Evolutionary conservation across 2,888 invertebrate species (phyloP), one percentile per base, ranked within the genome.

Genomic region (Andrena trimmerana): DNA sequence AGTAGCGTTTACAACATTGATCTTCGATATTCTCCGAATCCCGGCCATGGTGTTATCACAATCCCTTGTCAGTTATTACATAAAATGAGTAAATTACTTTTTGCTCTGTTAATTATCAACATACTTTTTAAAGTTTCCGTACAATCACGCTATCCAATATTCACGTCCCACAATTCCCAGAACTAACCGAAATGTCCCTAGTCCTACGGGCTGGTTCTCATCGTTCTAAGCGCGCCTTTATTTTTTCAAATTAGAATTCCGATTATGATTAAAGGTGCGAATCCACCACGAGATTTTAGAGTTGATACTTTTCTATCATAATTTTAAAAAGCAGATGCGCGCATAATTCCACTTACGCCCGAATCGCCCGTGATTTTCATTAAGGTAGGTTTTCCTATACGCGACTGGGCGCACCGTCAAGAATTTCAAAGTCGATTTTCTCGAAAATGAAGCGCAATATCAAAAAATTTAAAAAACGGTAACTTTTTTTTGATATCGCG

Each of bases 1-100:
- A 20, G 94, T 95, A 0, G 95, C 94, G 84, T 95, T 94, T 3
- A 90, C 86, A 4, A 90, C 65, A 54, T 85, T 86, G 8, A 85
- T 69, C 72, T 86, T 90, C 20, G 88, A 78, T 65, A 91, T 50
- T 65, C 66, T 86, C 27, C 63, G 71, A 1, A 82, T 78, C 13
- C 52, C 60, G 8, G 68, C 16, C 68, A 69, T 69, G 24, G 24
- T 27, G 10, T 6, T 20, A 13, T 33, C 50, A 68, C 77, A 27
- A 29, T 16, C 10, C 31, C 36, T 54, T 48, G 57, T 27, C n/a
- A n/a, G 33, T 13, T 54, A 7, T 50, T 29, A n/a, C 1, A 10
- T 27, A 8, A 50, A 59, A 50, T 4, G 6, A n/a, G 8, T 10
- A 7, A 8, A 36, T 36, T 73, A 50, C 36, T 36, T 13, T 13